Conservation (phyloP, 2,888 invertebrate species). For the Lepeophtheirus nordmannii region DNA sequence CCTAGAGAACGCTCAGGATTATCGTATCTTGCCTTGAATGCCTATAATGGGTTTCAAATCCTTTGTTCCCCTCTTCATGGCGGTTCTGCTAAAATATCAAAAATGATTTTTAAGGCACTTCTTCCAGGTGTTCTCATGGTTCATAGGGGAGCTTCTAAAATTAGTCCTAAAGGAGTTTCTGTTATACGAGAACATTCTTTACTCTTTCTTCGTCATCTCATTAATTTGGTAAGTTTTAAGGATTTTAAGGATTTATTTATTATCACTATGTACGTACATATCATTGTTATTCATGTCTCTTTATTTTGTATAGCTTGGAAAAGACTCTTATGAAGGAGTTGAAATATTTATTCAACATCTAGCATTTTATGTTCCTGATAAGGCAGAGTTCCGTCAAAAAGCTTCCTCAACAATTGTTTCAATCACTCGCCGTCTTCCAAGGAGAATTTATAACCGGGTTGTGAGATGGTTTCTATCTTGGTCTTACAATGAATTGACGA, state of each 20-base stretch:
- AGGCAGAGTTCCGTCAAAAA: slow-evolving; percentile 36
- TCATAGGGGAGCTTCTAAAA: slow-evolving; percentile 27
- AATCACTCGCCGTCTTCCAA: slow-evolving; percentile 32
- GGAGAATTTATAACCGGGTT: slow-evolving; percentile 32
- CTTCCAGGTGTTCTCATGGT: slow-evolving; percentile 28
- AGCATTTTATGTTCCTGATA: slow-evolving; percentile 37
- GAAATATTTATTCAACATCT: slow-evolving; percentile 36
- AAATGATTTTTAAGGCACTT: slow-evolving; percentile 27
- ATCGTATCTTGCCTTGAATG: slow-evolving; percentile 31
- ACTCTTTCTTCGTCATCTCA: slow-evolving; percentile 27
- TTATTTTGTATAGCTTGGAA: slow-evolving; percentile 31
- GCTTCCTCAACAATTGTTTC: slow-evolving; percentile 34
- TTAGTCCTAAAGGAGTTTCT: slow-evolving; percentile 26
- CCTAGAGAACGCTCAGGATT: slow-evolving; percentile 27
- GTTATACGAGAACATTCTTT: slow-evolving; percentile 28
- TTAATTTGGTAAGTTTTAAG: slow-evolving; percentile 26
- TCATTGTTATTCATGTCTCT: not conserved
- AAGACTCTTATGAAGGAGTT: slow-evolving; percentile 31
- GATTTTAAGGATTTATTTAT: not conserved
- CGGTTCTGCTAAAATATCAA: slow-evolving; percentile 25
- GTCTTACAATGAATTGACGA: slow-evolving; percentile 36
- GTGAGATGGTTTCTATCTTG: slow-evolving; percentile 35
- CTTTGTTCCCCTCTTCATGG: slow-evolving; percentile 38
- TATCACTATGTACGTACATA: not conserved
- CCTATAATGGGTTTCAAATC: slow-evolving; percentile 34